Conservation (phyloP, 2,888 invertebrate species). For the Zele albiditarsus region DNA sequence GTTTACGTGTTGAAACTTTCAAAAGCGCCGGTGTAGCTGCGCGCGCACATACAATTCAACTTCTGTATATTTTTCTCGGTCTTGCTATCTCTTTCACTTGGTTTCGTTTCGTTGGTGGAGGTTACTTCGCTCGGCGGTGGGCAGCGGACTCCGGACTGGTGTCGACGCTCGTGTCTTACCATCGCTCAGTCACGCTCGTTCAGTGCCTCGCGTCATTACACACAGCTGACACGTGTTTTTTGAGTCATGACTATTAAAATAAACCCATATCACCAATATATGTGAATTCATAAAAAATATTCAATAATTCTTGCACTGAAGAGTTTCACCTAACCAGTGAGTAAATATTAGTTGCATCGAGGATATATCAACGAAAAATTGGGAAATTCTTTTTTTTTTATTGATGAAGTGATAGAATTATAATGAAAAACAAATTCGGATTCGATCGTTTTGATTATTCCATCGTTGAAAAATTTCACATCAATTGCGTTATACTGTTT, state of each 20-base stretch:
- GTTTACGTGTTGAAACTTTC: background rate
- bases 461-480: background rate
- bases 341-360: background rate
- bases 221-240: background rate
- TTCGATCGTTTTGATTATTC: conserved; percentile 6
- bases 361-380: background rate
- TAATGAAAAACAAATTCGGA: no score
- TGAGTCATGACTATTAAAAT: no score
- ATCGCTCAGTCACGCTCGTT: conserved; percentile 15
- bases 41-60: conserved; percentile 10
- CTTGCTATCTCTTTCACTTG: background rate
- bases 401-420: no score
- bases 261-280: background rate
- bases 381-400: background rate
- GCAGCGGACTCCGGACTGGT: conserved; percentile 10
- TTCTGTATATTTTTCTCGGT: conserved; percentile 2
- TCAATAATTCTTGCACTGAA: background rate
- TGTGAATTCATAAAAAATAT: background rate
- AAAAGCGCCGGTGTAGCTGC: background rate
- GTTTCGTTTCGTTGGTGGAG: background rate
- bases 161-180: background rate
- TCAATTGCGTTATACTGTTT: no score
- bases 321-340: background rate
- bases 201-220: conserved; percentile 4
- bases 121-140: background rate